Evolutionary conservation across 2,797 vertebrate species (phyloP), one percentile per base, ranked within the genome.

Genomic region (Mycteria americana): DNA sequence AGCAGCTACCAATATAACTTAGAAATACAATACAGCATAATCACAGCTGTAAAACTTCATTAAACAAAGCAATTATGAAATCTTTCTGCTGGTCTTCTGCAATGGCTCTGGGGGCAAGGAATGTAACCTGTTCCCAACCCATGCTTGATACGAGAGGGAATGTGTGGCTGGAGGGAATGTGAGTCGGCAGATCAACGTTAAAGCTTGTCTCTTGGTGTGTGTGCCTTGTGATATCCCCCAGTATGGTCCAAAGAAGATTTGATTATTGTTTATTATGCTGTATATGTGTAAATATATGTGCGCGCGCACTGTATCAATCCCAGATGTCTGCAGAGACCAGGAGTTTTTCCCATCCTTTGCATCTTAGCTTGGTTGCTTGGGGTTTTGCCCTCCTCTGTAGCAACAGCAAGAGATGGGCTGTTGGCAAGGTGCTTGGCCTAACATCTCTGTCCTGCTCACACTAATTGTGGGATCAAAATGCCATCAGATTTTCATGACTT

Each of bases 111-210:
- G 18, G 14, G 9, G 1, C 16, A 51, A 79, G 39, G 35, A 51
- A 35, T 2, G 0, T 21, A 39, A 28, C 63, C 74, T 45, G 6
- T 68, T 72, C 64, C 62, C 48, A n/a, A 12, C 7, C 22, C 0
- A 0, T 11, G 9, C 21, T 57, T 65, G 35, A 8, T 35, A 9
- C 0, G 0, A 69, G 27, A 68, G 35, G 39, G 27, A 17, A 31
- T 2, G 23, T 16, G 12, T 12, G 27, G 73, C 28, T 46, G 69
- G 41, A 73, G 51, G 23, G 53, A 56, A 41, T 22, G 13, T 27
- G 51, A 43, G 21, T 23, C 4, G 4, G 22, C 43, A 56, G 37
- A 35, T 37, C 2, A 4, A 30, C 5, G 3, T 24, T 56, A 67
- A 41, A 78, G 11, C 60, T 64, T 18, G 23, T 43, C 60, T 37